Percentiles rank a stretch among this genome's conserved stretches.
phyloP scores from a whole-genome alignment of 2,888 invertebrate genomes.

The Andrena dorsata region DNA sequence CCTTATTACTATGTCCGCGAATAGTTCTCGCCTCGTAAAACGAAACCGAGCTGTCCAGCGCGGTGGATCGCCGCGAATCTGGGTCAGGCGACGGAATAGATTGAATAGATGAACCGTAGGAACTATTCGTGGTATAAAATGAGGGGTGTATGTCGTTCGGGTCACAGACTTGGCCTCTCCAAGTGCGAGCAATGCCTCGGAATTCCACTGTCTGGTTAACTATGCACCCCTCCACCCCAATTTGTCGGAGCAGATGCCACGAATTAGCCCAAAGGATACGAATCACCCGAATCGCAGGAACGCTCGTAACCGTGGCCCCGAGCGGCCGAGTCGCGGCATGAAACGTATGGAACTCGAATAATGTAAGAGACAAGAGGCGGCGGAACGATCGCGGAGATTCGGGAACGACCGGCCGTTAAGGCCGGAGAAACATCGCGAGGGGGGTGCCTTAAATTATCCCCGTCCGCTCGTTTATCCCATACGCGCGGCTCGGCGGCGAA shows the following conservation, averaged over 20 bases:
- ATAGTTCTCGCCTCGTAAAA: slow-evolving; percentile 68
- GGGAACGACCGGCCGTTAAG: slow-evolving; percentile 27
- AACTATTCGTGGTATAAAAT: no score
- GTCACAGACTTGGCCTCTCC: neutral
- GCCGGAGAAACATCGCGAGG: slow-evolving; percentile 33
- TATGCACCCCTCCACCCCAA: neutral
- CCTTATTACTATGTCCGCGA: slow-evolving; percentile 55
- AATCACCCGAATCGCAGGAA: neutral
- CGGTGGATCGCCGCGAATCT: neutral
- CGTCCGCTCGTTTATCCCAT: slow-evolving; percentile 30
- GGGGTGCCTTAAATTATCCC: slow-evolving; percentile 43
- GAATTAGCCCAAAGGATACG: neutral
- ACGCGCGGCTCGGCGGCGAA: neutral
- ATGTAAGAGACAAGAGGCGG: neutral
- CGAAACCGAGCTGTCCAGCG: slow-evolving; percentile 44
- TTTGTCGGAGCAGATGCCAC: neutral
- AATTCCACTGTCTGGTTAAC: neutral
- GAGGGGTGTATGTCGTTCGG: neutral
- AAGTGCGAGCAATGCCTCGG: neutral
- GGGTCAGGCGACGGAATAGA: neutral
- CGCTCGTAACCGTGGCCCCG: neutral
- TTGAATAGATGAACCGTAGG: no score
- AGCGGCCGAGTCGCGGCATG: neutral
- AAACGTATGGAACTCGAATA: slow-evolving; percentile 5
- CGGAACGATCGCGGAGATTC: slow-evolving; percentile 13